Base-by-base conservation (phyloP, 2,797 vertebrate species). In the Helicolenus hilgendorfi region DNA sequence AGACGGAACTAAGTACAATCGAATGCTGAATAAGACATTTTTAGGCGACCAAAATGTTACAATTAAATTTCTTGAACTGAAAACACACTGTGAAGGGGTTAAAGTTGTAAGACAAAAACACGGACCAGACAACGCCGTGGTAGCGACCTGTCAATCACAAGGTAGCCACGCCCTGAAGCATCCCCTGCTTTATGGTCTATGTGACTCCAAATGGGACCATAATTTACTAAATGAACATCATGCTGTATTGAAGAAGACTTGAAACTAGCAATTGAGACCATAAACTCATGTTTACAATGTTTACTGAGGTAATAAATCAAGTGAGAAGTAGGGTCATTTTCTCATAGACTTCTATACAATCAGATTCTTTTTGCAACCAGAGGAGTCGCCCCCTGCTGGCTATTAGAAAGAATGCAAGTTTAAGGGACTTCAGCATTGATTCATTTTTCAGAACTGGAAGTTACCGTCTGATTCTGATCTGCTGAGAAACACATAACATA, bases 111-210 rank as follows among this genome's bases (percentile, higher is more conserved):
- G 45, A 49, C 18, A 0, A 49, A 49, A 49, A 49, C 7, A 2
- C 1, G 3, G 45, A 49, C 45, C 45, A 0, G 0, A 49, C 45
- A 49, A 22, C 2, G n/a, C 4, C 9, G 9, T 55, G n/a, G 20
- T 55, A 22, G 53, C 53, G 0, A 55, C 2, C n/a, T 55, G 53
- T 55, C 53, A 55, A 55, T 55, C 20, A 55, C 9, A 55, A n/a
- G n/a, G n/a, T 55, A 22, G 9, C 49, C 49, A 1, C 9, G 49
- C 2, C n/a, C 1, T 55, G 0, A 55, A 55, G 20, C 53, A 55
- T 22, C 0, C 53, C 4, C 53, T 55, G 53, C 2, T 55, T 55
- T 55, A 11, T 55, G 8, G 4, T 22, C 20, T 55, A 11, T 55
- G 2, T n/a, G 20, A 22, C 53, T 55, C 53, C 22, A n/a, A 55